Base-by-base conservation (phyloP, 2,797 vertebrate species). In the Chlorospingus flavigularis region DNA sequence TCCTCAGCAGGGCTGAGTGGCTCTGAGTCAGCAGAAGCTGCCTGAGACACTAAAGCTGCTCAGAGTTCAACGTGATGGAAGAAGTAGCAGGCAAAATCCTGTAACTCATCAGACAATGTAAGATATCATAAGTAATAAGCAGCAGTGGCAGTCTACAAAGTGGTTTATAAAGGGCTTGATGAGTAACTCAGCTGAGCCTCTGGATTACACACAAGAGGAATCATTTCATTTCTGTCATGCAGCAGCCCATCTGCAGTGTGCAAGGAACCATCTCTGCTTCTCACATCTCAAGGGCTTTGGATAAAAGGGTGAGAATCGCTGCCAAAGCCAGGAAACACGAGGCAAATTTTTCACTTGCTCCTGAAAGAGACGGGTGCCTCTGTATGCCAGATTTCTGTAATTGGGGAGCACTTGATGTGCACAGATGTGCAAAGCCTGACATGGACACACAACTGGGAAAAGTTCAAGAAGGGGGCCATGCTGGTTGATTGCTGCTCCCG, bases 151-250 rank as follows among this genome's bases (percentile, higher is more conserved):
- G 76, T 61, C 82, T 86, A 66, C 62, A 19, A 72, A 92, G 86
- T 81, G 67, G 66, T 75, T 92, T 91, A 72, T 77, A 74, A 90
- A 86, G 66, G 55, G 43, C 51, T 84, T 77, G 90, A 90, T 73
- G 83, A 91, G 58, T 78, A 88, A 86, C 86, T 90, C 83, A 86
- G 80, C 60, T 65, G 58, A 82, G 86, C 51, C 65, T 89, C 94
- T 93, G 81, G 67, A 82, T 95, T 83, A 91, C 14, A 58, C 18
- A 58, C 66, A 23, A 57, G 73, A 92, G 2, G 0, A 83, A 85
- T 61, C 1, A 53, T 81, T 86, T 94, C 13, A 60, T 73, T 88
- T 75, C 86, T 70, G 76, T 72, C 76, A 78, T 10, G 62, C 66
- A 94, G 73, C 83, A 81, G 43, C 54, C 62, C 80, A 73, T 93